A percentile compares a stretch with the other conserved stretches of the same genome.
These are phyloP conservation scores for Drosophila sucinea DNA, from an alignment of 1,140 invertebrate species.

Conservation along the genomic window DNA sequence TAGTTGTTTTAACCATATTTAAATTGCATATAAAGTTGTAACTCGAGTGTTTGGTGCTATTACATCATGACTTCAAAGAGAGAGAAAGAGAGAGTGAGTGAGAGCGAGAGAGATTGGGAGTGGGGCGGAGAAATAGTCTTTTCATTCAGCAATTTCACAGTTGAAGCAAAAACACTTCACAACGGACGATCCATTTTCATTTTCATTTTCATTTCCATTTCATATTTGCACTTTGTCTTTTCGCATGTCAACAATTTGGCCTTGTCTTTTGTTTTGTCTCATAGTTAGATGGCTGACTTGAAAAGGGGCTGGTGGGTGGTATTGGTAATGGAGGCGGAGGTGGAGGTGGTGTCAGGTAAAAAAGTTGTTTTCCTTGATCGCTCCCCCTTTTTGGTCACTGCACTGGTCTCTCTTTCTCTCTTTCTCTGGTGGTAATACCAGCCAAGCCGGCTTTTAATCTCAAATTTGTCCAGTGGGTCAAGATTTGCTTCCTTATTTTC, in stretches of 20 bases:
- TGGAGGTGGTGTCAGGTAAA: too few relatives aligned
- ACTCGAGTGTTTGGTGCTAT: conserved; percentile 72
- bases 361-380: conserved; percentile 7
- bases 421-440: background rate
- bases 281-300: background rate
- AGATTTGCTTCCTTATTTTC: conserved; percentile 23
- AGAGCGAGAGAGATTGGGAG: conserved; percentile 13
- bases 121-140: conserved; percentile 31
- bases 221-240: conserved; percentile 51
- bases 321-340: too few relatives aligned
- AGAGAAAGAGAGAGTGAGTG: background rate
- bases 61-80: conserved; percentile 51
- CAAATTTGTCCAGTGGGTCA: conserved; percentile 22
- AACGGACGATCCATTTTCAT: conserved; percentile 10
- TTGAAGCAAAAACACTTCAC: conserved; percentile 53
- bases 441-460: conserved; percentile 8
- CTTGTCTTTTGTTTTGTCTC: conserved; percentile 22
- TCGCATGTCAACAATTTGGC: conserved; percentile 30
- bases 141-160: conserved; percentile 66
- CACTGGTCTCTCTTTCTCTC: too few relatives aligned
- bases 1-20: conserved; percentile 70
- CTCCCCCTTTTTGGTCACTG: background rate
- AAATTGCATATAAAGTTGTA: conserved; percentile 64
- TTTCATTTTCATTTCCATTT: conserved; percentile 41
- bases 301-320: too few relatives aligned